phyloP scores from a whole-genome alignment of 2,888 invertebrate species.

The Ophion costatus region DNA sequence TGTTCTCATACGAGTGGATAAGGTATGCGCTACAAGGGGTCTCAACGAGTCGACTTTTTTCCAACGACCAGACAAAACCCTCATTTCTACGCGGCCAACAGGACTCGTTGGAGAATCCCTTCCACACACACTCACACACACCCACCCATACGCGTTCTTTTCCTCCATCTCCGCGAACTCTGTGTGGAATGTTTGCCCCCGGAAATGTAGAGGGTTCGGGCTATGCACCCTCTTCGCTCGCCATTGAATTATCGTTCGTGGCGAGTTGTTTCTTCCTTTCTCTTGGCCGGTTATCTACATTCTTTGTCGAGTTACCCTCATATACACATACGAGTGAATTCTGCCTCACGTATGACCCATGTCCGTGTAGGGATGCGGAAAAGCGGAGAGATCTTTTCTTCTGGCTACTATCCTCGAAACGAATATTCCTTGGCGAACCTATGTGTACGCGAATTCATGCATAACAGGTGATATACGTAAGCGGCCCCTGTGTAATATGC shows the following conservation, averaged over 20 bases:
- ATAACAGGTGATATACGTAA: slow-evolving; percentile 17
- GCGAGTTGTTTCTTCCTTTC: slow-evolving; percentile 46
- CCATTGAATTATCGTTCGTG: slow-evolving; percentile 52
- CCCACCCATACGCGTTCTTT: background rate
- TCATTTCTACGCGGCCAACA: slow-evolving; percentile 22
- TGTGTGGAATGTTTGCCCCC: slow-evolving; percentile 27
- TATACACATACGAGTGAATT: background rate
- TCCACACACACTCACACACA: background rate
- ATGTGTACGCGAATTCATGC: background rate
- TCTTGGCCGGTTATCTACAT: slow-evolving; percentile 17
- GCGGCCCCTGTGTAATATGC: background rate
- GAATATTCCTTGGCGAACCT: slow-evolving; percentile 12
- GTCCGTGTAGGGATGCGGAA: background rate
- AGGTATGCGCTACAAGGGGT: slow-evolving; percentile 17
- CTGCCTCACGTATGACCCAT: background rate
- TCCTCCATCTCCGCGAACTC: background rate
- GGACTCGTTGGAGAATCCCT: slow-evolving; percentile 3
- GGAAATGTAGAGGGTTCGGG: slow-evolving; percentile 27
- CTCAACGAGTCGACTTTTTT: slow-evolving; percentile 22
- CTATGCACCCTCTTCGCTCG: background rate
- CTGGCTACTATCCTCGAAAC: slow-evolving; percentile 1
- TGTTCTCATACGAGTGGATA: background rate
- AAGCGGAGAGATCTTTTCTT: slow-evolving; percentile 9
- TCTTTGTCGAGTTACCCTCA: slow-evolving; percentile 9
- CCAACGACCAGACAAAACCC: slow-evolving; percentile 25